Percentiles rank a stretch among this genome's conserved stretches.
These are phyloP conservation scores for Cheilosia vulpina DNA, from an alignment of 2,888 invertebrate genomes.

Conservation along the genomic window DNA sequence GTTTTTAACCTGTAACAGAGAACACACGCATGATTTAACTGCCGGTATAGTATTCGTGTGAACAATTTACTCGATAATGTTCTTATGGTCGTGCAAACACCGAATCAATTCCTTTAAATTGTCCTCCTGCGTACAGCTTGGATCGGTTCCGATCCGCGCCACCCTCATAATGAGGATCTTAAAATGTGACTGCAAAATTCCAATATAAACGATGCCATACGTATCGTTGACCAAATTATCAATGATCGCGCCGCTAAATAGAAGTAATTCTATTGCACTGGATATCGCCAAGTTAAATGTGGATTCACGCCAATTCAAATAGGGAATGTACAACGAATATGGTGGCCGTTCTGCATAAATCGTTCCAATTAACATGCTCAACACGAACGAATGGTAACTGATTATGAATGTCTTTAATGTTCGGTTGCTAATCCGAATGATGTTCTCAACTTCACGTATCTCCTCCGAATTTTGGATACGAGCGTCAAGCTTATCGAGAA, in stretches of 20 bases:
- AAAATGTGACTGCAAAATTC: neutral
- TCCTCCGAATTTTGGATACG: no score
- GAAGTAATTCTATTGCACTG: neutral
- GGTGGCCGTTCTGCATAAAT: neutral
- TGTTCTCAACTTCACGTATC: no score
- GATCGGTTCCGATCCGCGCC: constrained; percentile 72
- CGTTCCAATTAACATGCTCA: no score
- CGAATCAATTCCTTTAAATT: constrained; percentile 75
- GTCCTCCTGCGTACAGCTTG: constrained; percentile 56
- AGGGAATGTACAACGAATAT: neutral
- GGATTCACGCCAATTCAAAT: neutral
- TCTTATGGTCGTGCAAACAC: constrained; percentile 78
- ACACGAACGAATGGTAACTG: no score
- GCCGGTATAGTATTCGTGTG: neutral
- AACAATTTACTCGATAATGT: constrained; percentile 76
- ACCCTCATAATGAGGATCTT: constrained; percentile 76
- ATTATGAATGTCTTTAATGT: no score
- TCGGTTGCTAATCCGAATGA: no score
- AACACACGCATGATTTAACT: neutral
- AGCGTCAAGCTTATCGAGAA: no score
- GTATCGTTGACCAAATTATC: neutral
- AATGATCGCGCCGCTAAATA: neutral
- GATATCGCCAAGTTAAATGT: neutral
- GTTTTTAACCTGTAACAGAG: neutral
- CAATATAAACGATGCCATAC: neutral